Evolutionary conservation across 2,113 vertebrate species (phyloP).

Genomic region (Phasianus colchicus): DNA sequence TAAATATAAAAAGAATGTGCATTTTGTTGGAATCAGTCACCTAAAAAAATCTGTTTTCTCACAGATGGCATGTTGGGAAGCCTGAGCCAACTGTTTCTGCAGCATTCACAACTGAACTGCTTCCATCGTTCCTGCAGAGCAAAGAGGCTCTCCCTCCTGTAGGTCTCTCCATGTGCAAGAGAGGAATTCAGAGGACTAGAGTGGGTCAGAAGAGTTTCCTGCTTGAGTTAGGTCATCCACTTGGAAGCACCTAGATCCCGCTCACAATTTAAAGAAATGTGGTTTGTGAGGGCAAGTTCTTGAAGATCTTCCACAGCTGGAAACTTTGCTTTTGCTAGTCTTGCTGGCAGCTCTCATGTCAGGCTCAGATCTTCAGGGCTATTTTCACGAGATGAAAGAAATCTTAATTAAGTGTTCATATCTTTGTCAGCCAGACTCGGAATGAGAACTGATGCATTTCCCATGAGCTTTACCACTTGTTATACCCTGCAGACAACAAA

Average conservation of each 20-base stretch:
- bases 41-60: background rate
- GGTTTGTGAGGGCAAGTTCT: background rate
- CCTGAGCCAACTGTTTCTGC: background rate
- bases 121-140: background rate
- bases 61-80: background rate
- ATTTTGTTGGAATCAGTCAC: background rate
- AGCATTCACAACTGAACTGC: background rate
- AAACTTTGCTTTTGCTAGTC: background rate
- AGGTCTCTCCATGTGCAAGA: background rate
- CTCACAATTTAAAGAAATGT: background rate
- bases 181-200: background rate
- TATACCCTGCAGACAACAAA: constrained; percentile 28
- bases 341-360: background rate
- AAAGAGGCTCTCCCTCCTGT: background rate
- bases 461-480: constrained; percentile 22
- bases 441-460: constrained; percentile 21
- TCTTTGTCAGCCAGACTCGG: constrained; percentile 52
- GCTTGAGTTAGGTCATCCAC: background rate
- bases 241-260: background rate
- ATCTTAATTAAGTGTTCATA: constrained; percentile 52
- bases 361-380: constrained; percentile 16
- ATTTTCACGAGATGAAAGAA: constrained; percentile 45
- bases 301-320: background rate
- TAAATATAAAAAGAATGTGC: background rate
- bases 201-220: background rate